Percentiles rank a stretch among this genome's conserved stretches.
Conservation (phyloP, 1,140 invertebrate species). For the Cotesia glomerata region DNA sequence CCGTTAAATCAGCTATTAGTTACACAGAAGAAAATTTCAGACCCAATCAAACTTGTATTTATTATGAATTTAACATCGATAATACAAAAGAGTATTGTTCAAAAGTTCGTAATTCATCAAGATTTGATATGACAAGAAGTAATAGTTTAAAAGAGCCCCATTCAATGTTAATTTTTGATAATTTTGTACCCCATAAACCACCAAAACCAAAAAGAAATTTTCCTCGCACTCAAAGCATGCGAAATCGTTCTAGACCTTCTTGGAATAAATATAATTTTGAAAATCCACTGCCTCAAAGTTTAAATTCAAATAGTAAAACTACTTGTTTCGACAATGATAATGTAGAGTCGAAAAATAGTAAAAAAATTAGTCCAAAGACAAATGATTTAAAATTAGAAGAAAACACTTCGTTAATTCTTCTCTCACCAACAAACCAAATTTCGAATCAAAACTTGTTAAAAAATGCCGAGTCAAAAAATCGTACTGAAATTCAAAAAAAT, state of each 20-base stretch:
- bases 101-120: slow-evolving; percentile 20
- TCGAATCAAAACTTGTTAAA: neutral
- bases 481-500: neutral
- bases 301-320: slow-evolving; percentile 20
- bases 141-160: slow-evolving; percentile 47
- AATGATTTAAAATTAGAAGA: slow-evolving; percentile 1
- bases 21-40: slow-evolving; percentile 40
- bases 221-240: slow-evolving; percentile 53
- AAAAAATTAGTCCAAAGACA: neutral
- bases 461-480: neutral
- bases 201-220: slow-evolving; percentile 60
- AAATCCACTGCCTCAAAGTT: slow-evolving; percentile 20
- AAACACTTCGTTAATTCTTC: neutral
- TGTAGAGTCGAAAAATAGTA: neutral
- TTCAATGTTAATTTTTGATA: slow-evolving; percentile 54
- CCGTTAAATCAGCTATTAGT: slow-evolving; percentile 37
- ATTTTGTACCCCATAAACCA: slow-evolving; percentile 62
- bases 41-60: slow-evolving; percentile 41
- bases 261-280: slow-evolving; percentile 54
- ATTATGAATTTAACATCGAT: slow-evolving; percentile 51
- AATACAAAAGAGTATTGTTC: slow-evolving; percentile 34
- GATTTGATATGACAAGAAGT: slow-evolving; percentile 38
- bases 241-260: slow-evolving; percentile 47
- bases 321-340: slow-evolving; percentile 9
- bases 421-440: neutral